These are phyloP conservation scores for Acromyrmex charruanus DNA, from an alignment of 1,140 invertebrate genomes.

Conservation along the genomic window DNA sequence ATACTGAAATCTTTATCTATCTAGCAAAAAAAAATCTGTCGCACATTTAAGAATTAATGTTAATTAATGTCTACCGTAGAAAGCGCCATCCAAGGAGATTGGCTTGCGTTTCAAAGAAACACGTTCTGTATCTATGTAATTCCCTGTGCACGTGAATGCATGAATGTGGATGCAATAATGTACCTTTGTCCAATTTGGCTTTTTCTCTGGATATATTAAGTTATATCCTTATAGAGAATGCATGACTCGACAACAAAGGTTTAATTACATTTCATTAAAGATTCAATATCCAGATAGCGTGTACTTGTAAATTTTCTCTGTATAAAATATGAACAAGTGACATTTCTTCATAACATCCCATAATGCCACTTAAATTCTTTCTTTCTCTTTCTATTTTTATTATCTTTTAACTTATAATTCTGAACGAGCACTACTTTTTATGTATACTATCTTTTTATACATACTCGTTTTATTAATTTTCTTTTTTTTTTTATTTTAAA, in stretches of 20 bases:
- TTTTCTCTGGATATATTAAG: slow-evolving; percentile 16
- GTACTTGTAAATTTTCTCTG: slow-evolving; percentile 21
- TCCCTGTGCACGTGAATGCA: slow-evolving; percentile 21
- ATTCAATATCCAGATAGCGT: not conserved
- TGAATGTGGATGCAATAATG: slow-evolving; percentile 15
- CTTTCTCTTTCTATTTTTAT: not conserved
- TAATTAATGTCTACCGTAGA: slow-evolving; percentile 8
- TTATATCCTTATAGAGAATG: slow-evolving; percentile 14
- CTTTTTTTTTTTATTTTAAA: not conserved
- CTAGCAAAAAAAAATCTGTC: not conserved
- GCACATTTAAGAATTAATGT: slow-evolving; percentile 15
- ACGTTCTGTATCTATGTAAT: slow-evolving; percentile 22
- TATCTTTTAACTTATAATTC: not conserved
- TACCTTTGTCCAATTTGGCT: not conserved
- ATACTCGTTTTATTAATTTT: not conserved
- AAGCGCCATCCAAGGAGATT: slow-evolving; percentile 25
- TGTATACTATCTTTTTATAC: not conserved
- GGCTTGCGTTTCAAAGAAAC: slow-evolving; percentile 48
- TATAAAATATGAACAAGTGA: not conserved
- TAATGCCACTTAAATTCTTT: not conserved
- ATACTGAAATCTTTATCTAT: slow-evolving; percentile 8
- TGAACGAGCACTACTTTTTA: not conserved
- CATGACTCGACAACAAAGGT: not conserved
- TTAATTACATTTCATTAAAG: slow-evolving; percentile 6
- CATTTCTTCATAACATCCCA: not conserved